phyloP scores from a whole-genome alignment of 2,888 invertebrate species.

The Pachycephus smyrnensis region DNA sequence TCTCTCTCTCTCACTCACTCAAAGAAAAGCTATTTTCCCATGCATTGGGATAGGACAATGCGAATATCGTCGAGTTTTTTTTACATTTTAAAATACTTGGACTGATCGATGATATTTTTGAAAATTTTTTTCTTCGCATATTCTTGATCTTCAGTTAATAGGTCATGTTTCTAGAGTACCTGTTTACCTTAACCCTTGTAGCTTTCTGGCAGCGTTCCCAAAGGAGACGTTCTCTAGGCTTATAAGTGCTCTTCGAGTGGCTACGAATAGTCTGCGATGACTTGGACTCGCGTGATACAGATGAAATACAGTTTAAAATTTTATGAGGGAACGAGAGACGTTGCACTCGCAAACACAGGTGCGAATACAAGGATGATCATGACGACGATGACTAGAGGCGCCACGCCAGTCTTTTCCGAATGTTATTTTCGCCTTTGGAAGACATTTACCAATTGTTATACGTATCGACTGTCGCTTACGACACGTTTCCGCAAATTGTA shows the following conservation, averaged over 20 bases:
- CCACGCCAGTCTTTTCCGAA: background rate
- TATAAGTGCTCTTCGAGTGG: background rate
- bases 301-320: background rate
- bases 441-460: background rate
- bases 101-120: background rate
- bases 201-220: slow-evolving; percentile 1
- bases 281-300: background rate
- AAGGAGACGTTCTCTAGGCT: background rate
- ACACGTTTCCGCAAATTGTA: too few species aligned
- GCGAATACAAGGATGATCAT: background rate
- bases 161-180: background rate
- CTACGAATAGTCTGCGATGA: background rate
- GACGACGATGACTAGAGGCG: background rate
- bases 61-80: background rate
- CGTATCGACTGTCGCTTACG: background rate
- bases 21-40: slow-evolving; percentile 44
- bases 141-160: slow-evolving; percentile 7
- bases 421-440: background rate
- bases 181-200: slow-evolving; percentile 1
- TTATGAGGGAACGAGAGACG: background rate
- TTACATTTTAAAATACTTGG: background rate
- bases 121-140: background rate
- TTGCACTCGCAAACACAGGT: background rate
- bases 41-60: slow-evolving; percentile 46
- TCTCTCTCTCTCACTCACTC: slow-evolving; percentile 19